phyloP scores from a whole-genome alignment of 2,888 invertebrate species.

The Tridacna crocea region DNA sequence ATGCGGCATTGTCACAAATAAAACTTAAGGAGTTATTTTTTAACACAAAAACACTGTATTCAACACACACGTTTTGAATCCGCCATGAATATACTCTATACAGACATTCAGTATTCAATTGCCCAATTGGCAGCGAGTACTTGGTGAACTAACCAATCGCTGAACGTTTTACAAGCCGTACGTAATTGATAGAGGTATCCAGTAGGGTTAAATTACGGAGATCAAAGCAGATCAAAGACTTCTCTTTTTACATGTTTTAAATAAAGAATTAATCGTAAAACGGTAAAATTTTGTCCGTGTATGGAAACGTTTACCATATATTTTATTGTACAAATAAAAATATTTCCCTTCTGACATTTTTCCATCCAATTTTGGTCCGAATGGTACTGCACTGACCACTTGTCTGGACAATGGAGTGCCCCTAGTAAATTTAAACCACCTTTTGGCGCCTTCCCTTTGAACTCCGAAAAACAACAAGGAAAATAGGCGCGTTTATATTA shows the following conservation, averaged over 20 bases:
- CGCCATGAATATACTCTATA: constrained; percentile 81
- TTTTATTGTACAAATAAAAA: neutral
- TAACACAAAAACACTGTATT: constrained; percentile 70
- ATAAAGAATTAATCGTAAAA: neutral
- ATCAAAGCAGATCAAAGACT: constrained; percentile 67
- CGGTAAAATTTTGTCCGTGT: neutral
- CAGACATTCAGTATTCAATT: constrained; percentile 79
- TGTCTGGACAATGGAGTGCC: constrained; percentile 13
- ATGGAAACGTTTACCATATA: neutral
- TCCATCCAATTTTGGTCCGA: neutral
- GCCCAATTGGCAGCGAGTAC: constrained; percentile 81
- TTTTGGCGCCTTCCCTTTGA: constrained; percentile 71
- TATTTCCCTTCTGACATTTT: neutral
- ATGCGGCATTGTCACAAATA: constrained; percentile 88
- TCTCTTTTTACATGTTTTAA: constrained; percentile 54
- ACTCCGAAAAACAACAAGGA: constrained; percentile 69
- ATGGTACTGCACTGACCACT: constrained; percentile 19
- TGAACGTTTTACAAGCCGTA: constrained; percentile 73
- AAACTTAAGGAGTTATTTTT: constrained; percentile 71
- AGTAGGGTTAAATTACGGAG: constrained; percentile 50
- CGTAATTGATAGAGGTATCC: constrained; percentile 62
- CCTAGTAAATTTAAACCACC: constrained; percentile 34
- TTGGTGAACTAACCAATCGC: constrained; percentile 77
- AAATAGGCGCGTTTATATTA: constrained; percentile 71
- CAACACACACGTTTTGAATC: constrained; percentile 81